Conservation (phyloP, 2,113 vertebrate genomes). For the Oreochromis tanganicae region DNA sequence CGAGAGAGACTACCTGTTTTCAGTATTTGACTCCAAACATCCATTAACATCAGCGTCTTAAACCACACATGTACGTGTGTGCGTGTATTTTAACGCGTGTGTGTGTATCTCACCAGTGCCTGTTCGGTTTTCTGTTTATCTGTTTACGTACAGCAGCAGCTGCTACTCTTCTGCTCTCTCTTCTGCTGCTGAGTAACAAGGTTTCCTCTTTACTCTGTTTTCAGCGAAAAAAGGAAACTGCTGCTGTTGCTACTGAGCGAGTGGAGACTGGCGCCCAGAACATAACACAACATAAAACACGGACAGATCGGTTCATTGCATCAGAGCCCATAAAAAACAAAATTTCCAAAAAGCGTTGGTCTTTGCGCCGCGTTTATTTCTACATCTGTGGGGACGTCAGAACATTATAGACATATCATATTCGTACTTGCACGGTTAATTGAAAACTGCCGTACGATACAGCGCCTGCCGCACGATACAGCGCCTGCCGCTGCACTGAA, state of each 20-base stretch:
- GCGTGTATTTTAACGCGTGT: not conserved
- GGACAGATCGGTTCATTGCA: not conserved
- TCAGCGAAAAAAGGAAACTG: not conserved
- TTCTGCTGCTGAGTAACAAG: not conserved
- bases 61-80: not conserved
- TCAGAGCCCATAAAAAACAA: not conserved
- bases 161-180: conserved; percentile 1
- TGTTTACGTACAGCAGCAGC: conserved; percentile 41
- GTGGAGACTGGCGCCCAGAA: not conserved
- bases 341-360: rapidly evolving
- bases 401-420: rapidly evolving
- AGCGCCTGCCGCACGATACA: not conserved
- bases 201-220: not conserved
- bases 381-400: not conserved
- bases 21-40: not conserved
- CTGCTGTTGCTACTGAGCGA: not conserved
- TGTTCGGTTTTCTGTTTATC: conserved; percentile 22
- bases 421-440: not conserved
- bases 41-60: not conserved
- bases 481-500: not conserved
- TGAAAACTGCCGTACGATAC: not conserved
- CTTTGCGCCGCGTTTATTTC: not conserved
- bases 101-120: not conserved
- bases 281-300: not conserved
- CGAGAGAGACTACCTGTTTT: not conserved